Evolutionary conservation across 2,888 invertebrate species (phyloP).

Genomic region (Blomia tropicalis): DNA sequence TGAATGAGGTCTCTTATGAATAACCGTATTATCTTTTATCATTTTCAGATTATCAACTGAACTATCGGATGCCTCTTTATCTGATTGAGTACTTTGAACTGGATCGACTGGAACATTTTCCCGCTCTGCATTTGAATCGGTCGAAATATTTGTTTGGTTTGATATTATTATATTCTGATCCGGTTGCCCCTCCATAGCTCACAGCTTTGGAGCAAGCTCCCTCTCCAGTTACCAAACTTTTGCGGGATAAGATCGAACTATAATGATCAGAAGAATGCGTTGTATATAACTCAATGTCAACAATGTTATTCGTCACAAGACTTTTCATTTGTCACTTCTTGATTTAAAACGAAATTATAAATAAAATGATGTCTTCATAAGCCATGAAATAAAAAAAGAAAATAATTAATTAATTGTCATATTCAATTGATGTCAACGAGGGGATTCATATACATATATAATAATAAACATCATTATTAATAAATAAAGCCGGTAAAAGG

Average conservation of each 20-base stretch:
- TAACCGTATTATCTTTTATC: too few species aligned
- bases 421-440: too few species aligned
- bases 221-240: neutral
- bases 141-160: neutral
- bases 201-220: neutral
- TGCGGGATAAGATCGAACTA: neutral
- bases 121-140: neutral
- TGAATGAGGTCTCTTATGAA: too few species aligned
- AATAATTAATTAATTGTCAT: too few species aligned
- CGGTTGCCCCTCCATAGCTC: neutral
- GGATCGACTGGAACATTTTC: neutral
- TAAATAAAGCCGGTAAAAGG: too few species aligned
- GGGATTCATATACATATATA: too few species aligned
- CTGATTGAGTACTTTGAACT: neutral
- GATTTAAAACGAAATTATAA: neutral
- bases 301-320: neutral
- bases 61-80: neutral
- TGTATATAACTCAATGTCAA: neutral
- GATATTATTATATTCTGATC: neutral
- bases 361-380: too few species aligned
- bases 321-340: neutral
- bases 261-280: neutral
- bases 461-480: too few species aligned
- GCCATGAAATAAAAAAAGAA: too few species aligned
- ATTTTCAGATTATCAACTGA: neutral